These are phyloP conservation scores for Heliconius eleuchia DNA, from an alignment of 1,140 invertebrate species.

Conservation along the genomic window DNA sequence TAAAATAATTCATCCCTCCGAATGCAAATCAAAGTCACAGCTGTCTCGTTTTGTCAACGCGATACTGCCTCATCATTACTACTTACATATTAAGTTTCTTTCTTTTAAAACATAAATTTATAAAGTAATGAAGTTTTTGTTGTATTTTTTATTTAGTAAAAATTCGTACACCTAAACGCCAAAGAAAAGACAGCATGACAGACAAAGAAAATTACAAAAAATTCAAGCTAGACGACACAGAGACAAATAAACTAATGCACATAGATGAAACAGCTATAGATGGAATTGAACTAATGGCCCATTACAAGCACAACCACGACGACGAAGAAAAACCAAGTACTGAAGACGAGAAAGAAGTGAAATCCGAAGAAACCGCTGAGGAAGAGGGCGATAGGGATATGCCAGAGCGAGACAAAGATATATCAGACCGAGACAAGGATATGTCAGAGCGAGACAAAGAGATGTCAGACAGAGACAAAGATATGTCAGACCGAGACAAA, in stretches of 20 bases:
- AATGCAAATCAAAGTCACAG: no score
- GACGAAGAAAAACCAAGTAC: slow-evolving; percentile 73
- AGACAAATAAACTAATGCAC: slow-evolving; percentile 63
- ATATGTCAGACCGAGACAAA: slow-evolving; percentile 47
- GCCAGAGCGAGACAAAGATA: slow-evolving; percentile 43
- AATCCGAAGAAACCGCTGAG: slow-evolving; percentile 61
- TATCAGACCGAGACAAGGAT: slow-evolving; percentile 49
- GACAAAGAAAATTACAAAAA: slow-evolving; percentile 72
- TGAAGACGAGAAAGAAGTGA: slow-evolving; percentile 69
- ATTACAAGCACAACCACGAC: slow-evolving; percentile 62
- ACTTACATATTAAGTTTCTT: no score
- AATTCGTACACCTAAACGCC: slow-evolving; percentile 81
- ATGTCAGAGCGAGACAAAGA: slow-evolving; percentile 3
- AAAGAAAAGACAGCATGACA: slow-evolving; percentile 82
- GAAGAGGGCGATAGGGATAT: slow-evolving; percentile 53
- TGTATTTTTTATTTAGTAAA: slow-evolving; percentile 55
- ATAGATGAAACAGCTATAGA: slow-evolving; percentile 80
- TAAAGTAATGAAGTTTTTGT: no score
- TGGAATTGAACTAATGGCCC: slow-evolving; percentile 77
- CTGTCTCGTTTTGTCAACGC: no score
- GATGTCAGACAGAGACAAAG: slow-evolving; percentile 45
- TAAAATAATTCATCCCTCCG: no score
- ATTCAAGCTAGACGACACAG: slow-evolving; percentile 59
- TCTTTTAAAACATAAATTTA: no score
- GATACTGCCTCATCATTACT: no score